phyloP scores from a whole-genome alignment of 1,140 invertebrate species.

The Polypedilum pembai region DNA sequence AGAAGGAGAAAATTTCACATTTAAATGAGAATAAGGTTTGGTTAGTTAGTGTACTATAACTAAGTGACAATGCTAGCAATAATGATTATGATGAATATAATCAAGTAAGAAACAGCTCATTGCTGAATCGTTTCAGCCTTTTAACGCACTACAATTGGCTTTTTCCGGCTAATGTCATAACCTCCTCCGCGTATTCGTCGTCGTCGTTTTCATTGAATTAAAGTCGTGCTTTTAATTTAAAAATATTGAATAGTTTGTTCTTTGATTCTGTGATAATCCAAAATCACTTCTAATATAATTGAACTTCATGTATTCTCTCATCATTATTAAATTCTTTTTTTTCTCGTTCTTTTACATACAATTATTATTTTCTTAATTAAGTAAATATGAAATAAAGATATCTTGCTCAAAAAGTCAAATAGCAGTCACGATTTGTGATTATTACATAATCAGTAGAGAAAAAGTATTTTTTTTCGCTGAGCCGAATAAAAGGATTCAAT shows the following conservation, averaged over 20 bases:
- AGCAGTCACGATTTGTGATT: background rate
- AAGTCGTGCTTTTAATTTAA: background rate
- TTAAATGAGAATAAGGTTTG: too few relatives aligned
- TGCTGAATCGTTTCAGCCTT: background rate
- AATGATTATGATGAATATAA: too few relatives aligned
- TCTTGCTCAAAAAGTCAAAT: background rate
- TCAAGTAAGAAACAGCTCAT: too few relatives aligned
- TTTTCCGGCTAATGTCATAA: constrained; percentile 26
- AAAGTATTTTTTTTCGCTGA: background rate
- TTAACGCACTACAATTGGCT: constrained; percentile 25
- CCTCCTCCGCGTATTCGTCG: background rate
- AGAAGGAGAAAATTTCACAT: too few relatives aligned
- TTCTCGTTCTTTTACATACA: background rate
- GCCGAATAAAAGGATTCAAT: background rate
- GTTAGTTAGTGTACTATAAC: too few relatives aligned
- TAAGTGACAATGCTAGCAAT: too few relatives aligned
- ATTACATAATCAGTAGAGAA: constrained; percentile 17
- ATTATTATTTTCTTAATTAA: background rate
- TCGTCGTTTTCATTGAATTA: background rate
- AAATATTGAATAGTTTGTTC: background rate
- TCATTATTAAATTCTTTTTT: background rate
- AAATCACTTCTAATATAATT: background rate
- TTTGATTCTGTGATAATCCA: background rate
- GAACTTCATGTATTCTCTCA: background rate
- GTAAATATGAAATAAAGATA: background rate